A percentile compares a stretch with the other conserved stretches of the same genome.
phyloP scores from a whole-genome alignment of 1,140 invertebrate species.

The Frieseomelitta varia region DNA sequence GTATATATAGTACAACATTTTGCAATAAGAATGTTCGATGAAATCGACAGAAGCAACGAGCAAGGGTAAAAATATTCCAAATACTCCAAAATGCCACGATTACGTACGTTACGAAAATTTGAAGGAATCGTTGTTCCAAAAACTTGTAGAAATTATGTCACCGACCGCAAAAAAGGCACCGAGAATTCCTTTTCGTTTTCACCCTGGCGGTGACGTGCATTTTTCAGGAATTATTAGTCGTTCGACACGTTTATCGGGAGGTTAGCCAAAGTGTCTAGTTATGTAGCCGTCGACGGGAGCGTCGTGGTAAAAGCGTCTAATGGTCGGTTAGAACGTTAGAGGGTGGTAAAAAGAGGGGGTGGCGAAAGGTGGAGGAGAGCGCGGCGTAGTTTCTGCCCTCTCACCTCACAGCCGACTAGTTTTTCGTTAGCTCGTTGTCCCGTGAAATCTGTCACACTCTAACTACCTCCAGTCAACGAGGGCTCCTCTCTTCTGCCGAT shows the following conservation, averaged over 20 bases:
- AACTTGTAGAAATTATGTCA: too few relatives aligned
- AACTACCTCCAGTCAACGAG: conserved; percentile 52
- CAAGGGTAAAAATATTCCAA: not conserved
- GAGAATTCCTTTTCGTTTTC: too few relatives aligned
- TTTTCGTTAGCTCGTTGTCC: conserved; percentile 79
- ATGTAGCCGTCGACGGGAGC: conserved; percentile 25
- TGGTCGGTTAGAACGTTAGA: not conserved
- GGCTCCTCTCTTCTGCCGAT: not conserved
- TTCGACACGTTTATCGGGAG: conserved; percentile 41
- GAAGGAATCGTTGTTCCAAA: not conserved
- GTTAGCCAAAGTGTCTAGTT: conserved; percentile 47
- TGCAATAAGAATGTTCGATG: too few relatives aligned
- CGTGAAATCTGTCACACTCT: conserved; percentile 77
- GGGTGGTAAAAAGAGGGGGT: not conserved
- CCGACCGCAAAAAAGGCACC: too few relatives aligned
- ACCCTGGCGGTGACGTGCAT: too few relatives aligned
- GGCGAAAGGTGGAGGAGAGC: conserved; percentile 29
- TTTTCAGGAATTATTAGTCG: conserved; percentile 10
- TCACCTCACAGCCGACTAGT: conserved; percentile 78
- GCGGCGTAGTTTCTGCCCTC: conserved; percentile 64
- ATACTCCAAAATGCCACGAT: not conserved
- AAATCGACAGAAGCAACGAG: too few relatives aligned
- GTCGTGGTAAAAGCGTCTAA: conserved; percentile 49
- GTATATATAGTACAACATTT: too few relatives aligned
- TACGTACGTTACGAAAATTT: not conserved